A percentile compares a stretch with the other conserved stretches of the same genome.
Evolutionary conservation across 92 coral and sea anemone species (phyloP).

Genomic region (Chrysogorgia sp.): DNA sequence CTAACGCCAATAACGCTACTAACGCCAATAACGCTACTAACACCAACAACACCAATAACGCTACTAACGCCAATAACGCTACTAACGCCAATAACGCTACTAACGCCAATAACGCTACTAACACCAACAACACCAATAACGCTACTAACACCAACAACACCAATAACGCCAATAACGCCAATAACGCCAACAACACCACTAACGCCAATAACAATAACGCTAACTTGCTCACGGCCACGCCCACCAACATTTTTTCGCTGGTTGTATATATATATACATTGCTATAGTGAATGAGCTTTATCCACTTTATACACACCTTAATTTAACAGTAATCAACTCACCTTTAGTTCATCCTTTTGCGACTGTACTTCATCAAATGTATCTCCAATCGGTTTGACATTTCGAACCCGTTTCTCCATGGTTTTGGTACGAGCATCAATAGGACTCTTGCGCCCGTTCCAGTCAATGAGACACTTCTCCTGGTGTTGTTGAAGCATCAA

Average conservation of each 20-base stretch:
- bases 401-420: conserved; percentile 17
- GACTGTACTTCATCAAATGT: conserved; percentile 14
- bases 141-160: no score
- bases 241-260: no score
- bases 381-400: conserved; percentile 6
- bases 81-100: no score
- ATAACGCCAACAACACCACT: no score
- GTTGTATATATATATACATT: not conserved
- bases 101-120: no score
- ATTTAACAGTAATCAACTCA: not conserved
- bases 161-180: no score
- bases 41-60: no score
- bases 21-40: no score
- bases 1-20: no score
- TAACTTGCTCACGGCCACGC: no score
- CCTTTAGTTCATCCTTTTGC: conserved; percentile 19
- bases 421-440: conserved; percentile 30
- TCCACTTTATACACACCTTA: not conserved
- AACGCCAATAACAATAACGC: not conserved
- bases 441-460: conserved; percentile 28
- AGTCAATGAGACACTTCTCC: conserved; percentile 45
- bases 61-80: no score
- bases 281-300: not conserved
- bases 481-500: conserved; percentile 37
- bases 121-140: no score